A percentile compares a stretch with the other conserved stretches of the same genome.
Conservation (phyloP, 2,797 vertebrate genomes). For the Amblyraja radiata region DNA sequence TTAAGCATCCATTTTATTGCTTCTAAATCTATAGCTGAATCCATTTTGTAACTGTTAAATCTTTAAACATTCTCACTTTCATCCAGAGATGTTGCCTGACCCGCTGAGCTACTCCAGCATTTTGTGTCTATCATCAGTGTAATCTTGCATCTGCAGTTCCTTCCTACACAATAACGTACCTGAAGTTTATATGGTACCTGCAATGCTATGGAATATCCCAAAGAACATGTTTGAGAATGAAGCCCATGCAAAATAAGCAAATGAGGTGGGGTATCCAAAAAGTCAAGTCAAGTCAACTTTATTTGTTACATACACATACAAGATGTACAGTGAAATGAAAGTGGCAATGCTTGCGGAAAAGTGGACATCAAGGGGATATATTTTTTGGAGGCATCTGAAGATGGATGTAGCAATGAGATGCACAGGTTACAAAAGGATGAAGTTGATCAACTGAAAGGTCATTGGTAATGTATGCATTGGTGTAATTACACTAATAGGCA, state of each 20-base stretch:
- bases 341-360: background rate
- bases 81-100: too few relatives aligned
- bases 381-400: background rate
- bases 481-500: constrained; percentile 38
- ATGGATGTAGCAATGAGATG: constrained; percentile 13
- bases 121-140: too few relatives aligned
- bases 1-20: too few relatives aligned
- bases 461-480: constrained; percentile 25
- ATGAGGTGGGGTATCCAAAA: background rate
- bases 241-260: background rate
- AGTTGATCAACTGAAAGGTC: constrained; percentile 24
- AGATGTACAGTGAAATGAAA: too few relatives aligned
- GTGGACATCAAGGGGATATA: background rate
- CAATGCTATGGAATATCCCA: background rate
- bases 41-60: too few relatives aligned
- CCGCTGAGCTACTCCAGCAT: too few relatives aligned
- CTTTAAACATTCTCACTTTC: too few relatives aligned
- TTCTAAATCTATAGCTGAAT: too few relatives aligned
- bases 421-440: constrained; percentile 1
- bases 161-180: too few relatives aligned
- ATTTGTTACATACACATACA: too few relatives aligned
- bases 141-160: too few relatives aligned
- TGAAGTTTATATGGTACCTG: background rate
- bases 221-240: background rate
- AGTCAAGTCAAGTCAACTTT: too few relatives aligned